Evolutionary conservation across 2,888 invertebrate genomes (phyloP), one percentile per base, ranked within the genome.

Genomic region (Andrena hattorfiana): DNA sequence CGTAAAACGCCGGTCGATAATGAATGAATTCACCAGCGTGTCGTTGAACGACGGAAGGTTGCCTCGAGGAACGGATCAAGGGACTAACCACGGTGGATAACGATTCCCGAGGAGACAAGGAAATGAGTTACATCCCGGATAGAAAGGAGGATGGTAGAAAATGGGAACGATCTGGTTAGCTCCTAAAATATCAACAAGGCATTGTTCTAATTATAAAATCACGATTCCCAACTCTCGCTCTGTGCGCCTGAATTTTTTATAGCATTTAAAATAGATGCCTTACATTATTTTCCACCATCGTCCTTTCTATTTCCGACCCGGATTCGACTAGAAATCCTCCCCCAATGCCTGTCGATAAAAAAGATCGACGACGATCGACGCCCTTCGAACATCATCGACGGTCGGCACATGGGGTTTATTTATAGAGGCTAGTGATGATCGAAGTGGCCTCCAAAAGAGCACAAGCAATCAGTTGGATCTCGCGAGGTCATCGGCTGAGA

Each of bases 401-500:
- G 62, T 35, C 8, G 28, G 20, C 10, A 10, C 48, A 54, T n/a
- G 1, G n/a, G 16, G n/a, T 23, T 30, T 74, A 67, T 48, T 49
- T 67, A 59, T 48, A 54, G 35, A 35, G 54, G 48, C 51, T 23
- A 59, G 49, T 70, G 51, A 60, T 54, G 51, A 60, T 26, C 60
- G 28, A 51, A 28, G 48, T 51, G 59, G 10, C 48, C 60, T 54
- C 8, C 62, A 62, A 10, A 35, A 32, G 60, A 62, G 20, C 54
- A 54, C 54, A 54, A 51, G 62, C 23, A 60, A 74, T 51, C 60
- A 49, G 23, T 49, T 56, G 20, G 67, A 81, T 67, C 75, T 56
- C 10, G 62, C 63, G 75, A 82, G 82, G 82, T 82, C 82, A 75
- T 81, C 81, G 81, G 62, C 74, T 74, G 81, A n/a, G 74, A 80